Conservation (phyloP, 2,888 invertebrate genomes). For the Eilema griseolum region DNA sequence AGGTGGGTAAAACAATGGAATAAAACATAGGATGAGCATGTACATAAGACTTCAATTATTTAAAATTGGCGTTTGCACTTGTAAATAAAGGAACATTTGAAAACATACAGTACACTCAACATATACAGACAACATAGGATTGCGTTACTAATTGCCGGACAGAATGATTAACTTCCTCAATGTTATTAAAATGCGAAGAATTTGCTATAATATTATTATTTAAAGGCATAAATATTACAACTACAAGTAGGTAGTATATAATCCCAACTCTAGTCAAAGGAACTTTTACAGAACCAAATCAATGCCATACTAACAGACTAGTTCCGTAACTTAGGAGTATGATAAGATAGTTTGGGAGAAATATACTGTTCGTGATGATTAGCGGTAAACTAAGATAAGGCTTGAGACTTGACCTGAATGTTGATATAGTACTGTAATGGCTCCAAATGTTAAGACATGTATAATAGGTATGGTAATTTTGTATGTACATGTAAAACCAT, state of each 20-base stretch:
- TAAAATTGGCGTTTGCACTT: slow-evolving; percentile 63
- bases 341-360: slow-evolving; percentile 18
- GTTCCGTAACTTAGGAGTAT: slow-evolving; percentile 28
- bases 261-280: slow-evolving; percentile 37
- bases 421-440: slow-evolving; percentile 59
- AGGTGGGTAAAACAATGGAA: slow-evolving; percentile 49
- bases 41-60: slow-evolving; percentile 61
- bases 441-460: slow-evolving; percentile 66
- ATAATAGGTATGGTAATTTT: slow-evolving; percentile 71
- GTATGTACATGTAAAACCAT: slow-evolving; percentile 87
- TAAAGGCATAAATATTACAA: slow-evolving; percentile 10
- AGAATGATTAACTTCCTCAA: slow-evolving; percentile 3
- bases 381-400: slow-evolving; percentile 10
- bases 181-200: slow-evolving; percentile 6
- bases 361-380: slow-evolving; percentile 14
- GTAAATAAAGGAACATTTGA: slow-evolving; percentile 66
- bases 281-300: slow-evolving; percentile 36
- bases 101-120: slow-evolving; percentile 61
- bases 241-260: slow-evolving; percentile 14
- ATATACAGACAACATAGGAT: slow-evolving; percentile 20
- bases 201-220: background rate
- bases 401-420: slow-evolving; percentile 25
- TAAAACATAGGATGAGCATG: slow-evolving; percentile 79
- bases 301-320: slow-evolving; percentile 40
- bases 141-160: background rate